Conservation (phyloP, 2,888 invertebrate species). For the Lithophane semibrunnea region DNA sequence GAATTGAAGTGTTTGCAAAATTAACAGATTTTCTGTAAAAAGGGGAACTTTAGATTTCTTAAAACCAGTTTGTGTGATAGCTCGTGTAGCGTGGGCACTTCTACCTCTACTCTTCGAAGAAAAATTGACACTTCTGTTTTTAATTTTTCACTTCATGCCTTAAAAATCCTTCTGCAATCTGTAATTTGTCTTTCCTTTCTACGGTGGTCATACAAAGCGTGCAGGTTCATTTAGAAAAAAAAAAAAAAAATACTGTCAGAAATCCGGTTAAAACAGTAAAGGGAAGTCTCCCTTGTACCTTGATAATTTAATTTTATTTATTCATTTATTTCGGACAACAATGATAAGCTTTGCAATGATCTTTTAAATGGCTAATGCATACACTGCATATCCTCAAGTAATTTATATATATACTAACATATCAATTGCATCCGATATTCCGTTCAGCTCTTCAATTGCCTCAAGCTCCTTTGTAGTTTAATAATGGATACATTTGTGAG, state of each 20-base stretch:
- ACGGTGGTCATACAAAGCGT: neutral
- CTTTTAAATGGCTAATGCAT: neutral
- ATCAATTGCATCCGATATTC: neutral
- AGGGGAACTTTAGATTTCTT: neutral
- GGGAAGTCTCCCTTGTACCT: no score
- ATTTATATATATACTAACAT: constrained; percentile 2
- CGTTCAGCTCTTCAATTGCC: neutral
- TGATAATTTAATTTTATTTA: no score
- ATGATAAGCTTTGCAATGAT: neutral
- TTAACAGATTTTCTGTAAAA: neutral
- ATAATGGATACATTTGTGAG: constrained; percentile 22
- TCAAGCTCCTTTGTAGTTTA: constrained; percentile 27
- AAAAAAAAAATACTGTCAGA: neutral
- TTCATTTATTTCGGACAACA: no score
- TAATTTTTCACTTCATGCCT: no score
- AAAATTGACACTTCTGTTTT: neutral
- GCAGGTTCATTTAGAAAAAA: neutral
- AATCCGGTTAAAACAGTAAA: no score
- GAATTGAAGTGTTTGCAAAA: neutral
- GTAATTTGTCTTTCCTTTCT: neutral
- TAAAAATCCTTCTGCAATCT: no score
- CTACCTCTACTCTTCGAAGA: neutral
- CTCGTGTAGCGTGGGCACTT: neutral
- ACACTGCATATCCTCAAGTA: neutral
- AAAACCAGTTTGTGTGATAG: neutral